Evolutionary conservation across 2,797 vertebrate species (phyloP), one percentile per base, ranked within the genome.

Genomic region (Sebastes goodei): DNA sequence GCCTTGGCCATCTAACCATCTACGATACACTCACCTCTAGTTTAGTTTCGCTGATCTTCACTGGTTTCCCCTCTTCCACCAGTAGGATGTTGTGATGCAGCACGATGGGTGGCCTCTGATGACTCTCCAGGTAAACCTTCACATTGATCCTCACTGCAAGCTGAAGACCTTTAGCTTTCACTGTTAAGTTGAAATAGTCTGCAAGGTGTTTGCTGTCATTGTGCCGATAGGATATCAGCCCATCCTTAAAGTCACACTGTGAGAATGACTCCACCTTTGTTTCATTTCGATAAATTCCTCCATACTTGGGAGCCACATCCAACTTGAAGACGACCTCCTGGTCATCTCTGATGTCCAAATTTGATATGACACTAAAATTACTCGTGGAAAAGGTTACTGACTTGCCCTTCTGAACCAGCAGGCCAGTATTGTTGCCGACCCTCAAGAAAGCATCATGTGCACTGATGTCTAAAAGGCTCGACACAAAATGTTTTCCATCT

Each of bases 41-140:
- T 83, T 94, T 95, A 80, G 88, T 93, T 86, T 92, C 95, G 30
- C 94, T 96, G 63, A 98, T 95, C 93, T 97, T 97, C 49, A 96
- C 95, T 74, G 95, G 94, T 81, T 97, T 97, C 74, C 97, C 97
- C 90, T 99, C 97, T 83, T 99, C 97, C 62, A 97, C 97, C 71
- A 96, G 88, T 61, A 99, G 88, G 53, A 7, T 87, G 74, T 94
- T 94, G 79, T 92, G 95, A 74, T 95, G 94, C 82, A 96, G 87
- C 76, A 96, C 38, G 0, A 92, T 94, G 20, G 95, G 96, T 3
- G 93, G 95, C 72, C 92, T 94, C 63, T 96, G 96, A 56, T 97
- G 96, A 85, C 96, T 96, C 90, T 98, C 96, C 76, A 96, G 95
- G 86, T 95, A 97, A 29, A 98, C 77, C 23, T 88, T 96, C 20